A percentile compares a stretch with the other conserved stretches of the same genome.
Conservation (phyloP, 2,888 invertebrate genomes). For the Vandiemenella viatica region DNA sequence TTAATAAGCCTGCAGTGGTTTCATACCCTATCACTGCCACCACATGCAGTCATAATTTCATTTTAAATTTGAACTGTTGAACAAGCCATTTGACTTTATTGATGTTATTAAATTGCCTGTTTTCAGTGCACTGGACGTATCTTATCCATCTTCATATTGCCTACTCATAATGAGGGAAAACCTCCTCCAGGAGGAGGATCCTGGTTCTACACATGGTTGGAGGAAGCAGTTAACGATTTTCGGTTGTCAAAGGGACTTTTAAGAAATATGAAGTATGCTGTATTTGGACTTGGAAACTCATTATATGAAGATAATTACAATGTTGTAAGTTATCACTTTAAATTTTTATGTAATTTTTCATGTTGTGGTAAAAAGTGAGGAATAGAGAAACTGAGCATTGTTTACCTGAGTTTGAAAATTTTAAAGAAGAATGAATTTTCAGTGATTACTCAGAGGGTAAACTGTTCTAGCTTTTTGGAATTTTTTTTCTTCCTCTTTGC, state of each 20-base stretch:
- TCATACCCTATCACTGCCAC: too few species aligned
- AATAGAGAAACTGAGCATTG: too few species aligned
- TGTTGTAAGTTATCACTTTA: conserved; percentile 24
- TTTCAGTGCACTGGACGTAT: conserved; percentile 6
- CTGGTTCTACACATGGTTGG: conserved; percentile 37
- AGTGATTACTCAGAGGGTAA: too few species aligned
- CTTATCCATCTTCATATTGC: conserved; percentile 30
- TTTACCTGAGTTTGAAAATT: too few species aligned
- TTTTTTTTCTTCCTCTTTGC: neutral
- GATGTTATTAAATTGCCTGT: neutral
- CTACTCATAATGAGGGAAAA: conserved; percentile 35
- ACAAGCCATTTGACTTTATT: neutral
- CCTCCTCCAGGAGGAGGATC: conserved; percentile 27
- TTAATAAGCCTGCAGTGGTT: too few species aligned
- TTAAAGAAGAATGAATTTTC: too few species aligned
- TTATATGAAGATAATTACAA: conserved; percentile 31
- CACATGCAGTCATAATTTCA: too few species aligned
- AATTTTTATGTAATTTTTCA: too few species aligned
- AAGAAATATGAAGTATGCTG: conserved; percentile 29
- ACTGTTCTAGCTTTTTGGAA: neutral
- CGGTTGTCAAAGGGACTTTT: conserved; percentile 33
- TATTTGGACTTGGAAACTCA: conserved; percentile 39
- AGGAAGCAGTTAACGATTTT: conserved; percentile 36
- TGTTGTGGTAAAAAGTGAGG: too few species aligned
- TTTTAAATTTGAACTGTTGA: neutral